Evolutionary conservation across 2,113 vertebrate species (phyloP).

Genomic region (Sciurus niger): DNA sequence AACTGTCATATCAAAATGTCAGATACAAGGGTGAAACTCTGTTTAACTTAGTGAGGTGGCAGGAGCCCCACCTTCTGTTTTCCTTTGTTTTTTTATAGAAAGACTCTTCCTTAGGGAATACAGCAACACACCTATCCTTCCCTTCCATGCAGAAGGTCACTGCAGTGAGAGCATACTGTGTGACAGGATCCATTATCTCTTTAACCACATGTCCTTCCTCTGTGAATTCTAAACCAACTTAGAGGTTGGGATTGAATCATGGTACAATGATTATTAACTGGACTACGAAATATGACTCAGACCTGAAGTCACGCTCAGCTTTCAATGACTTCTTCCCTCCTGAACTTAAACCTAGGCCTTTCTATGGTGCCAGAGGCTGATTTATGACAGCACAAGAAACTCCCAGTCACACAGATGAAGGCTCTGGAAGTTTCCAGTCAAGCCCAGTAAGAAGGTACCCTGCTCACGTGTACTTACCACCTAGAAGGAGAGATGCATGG

Average conservation of each 20-base stretch:
- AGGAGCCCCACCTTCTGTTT: not conserved
- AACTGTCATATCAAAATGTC: slow-evolving; percentile 46
- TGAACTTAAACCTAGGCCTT: not conserved
- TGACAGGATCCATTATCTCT: not conserved
- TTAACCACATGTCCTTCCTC: not conserved
- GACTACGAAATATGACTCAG: not conserved
- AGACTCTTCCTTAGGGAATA: not conserved
- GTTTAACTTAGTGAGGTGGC: slow-evolving; percentile 18
- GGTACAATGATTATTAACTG: not conserved
- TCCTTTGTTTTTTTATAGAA: not conserved
- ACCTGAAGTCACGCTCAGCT: not conserved
- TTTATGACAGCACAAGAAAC: not conserved
- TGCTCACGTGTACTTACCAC: not conserved
- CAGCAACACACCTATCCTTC: not conserved
- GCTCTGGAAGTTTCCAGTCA: not conserved
- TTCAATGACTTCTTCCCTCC: not conserved
- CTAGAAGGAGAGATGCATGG: not conserved
- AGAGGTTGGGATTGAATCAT: not conserved
- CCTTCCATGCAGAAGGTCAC: not conserved
- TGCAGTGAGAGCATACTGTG: not conserved
- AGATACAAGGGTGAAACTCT: not conserved
- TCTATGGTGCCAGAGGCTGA: no score
- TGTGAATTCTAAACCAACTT: not conserved
- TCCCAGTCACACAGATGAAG: not conserved
- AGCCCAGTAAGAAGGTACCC: not conserved